Base-by-base conservation (phyloP, 2,113 vertebrate species). In the Misgurnus mizolepis region DNA sequence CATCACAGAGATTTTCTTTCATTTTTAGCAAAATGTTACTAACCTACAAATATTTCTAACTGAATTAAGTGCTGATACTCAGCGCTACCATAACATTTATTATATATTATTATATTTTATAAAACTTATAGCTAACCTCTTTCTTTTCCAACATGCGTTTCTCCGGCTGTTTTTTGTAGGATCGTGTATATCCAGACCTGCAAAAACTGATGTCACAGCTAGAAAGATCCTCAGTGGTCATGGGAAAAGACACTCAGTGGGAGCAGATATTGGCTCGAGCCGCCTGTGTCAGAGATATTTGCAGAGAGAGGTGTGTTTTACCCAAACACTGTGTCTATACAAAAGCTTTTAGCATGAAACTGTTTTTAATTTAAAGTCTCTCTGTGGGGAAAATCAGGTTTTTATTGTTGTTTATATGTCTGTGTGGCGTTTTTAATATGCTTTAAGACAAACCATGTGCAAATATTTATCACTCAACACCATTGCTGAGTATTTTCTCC, bases 181-280 rank as follows among this genome's bases (percentile, higher is more conserved):
- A 98, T 85, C 95, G 97, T 45, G 90, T 99, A 53, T 99, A 98
- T 85, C 95, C 97, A 39, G 95, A 98, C 79, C 88, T 99, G 67
- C 96, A 97, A 89, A 94, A 92, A 61, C 92, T 95, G 78, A 93
- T 99, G 90, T 88, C 87, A 0, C 85, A 90, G 84, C 90, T 91
- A 64, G 95, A 96, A 75, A 79, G 64, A 10, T 87, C 87, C 1
- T 91, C 93, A 75, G 82, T 90, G 68, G 89, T 94, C 67, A 65
- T 91, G 87, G 93, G 93, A 68, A 96, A 91, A 84, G 95, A 97
- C 49, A 67, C 88, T 18, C 96, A 95, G 0, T 99, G 97, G 97
- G 97, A 98, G 86, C 96, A 95, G 81, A 78, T 95, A 41, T 89
- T 99, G 72, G 94, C 96, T 78, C 93, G 95, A 87, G 95, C 96